These are phyloP conservation scores for Nasonia longicornis DNA, from an alignment of 1,140 invertebrate species.

Conservation along the genomic window DNA sequence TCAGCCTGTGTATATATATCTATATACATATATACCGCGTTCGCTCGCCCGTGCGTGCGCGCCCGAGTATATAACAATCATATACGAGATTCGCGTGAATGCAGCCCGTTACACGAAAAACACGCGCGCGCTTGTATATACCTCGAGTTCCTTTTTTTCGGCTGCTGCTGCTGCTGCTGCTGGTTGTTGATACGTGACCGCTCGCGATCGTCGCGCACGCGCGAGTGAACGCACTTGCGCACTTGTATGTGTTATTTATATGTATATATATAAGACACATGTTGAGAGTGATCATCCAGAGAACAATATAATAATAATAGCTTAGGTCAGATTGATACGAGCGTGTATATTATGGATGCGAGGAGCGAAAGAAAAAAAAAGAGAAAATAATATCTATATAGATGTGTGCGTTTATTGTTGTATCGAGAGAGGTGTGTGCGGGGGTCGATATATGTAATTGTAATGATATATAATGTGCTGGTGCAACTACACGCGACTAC, in stretches of 20 bases:
- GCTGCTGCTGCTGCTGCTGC: too few species aligned
- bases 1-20: not conserved
- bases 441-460: not conserved
- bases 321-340: not conserved
- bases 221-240: slow-evolving; percentile 37
- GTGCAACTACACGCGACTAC: slow-evolving; percentile 19
- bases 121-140: not conserved
- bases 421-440: not conserved
- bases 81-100: slow-evolving; percentile 36
- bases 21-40: slow-evolving; percentile 1
- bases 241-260: not conserved
- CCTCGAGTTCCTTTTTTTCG: not conserved
- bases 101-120: slow-evolving; percentile 14
- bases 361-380: slow-evolving; percentile 7
- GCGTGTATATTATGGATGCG: not conserved
- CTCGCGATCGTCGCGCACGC: not conserved
- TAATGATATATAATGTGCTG: slow-evolving; percentile 4
- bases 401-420: too few species aligned
- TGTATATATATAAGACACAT: too few species aligned
- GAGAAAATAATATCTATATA: not conserved
- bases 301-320: not conserved
- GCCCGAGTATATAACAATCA: not conserved
- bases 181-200: too few species aligned
- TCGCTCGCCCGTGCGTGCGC: slow-evolving; percentile 42
- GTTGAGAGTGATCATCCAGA: too few species aligned